phyloP scores from a whole-genome alignment of 2,888 invertebrate species.

The Ennomos fuscantarius region DNA sequence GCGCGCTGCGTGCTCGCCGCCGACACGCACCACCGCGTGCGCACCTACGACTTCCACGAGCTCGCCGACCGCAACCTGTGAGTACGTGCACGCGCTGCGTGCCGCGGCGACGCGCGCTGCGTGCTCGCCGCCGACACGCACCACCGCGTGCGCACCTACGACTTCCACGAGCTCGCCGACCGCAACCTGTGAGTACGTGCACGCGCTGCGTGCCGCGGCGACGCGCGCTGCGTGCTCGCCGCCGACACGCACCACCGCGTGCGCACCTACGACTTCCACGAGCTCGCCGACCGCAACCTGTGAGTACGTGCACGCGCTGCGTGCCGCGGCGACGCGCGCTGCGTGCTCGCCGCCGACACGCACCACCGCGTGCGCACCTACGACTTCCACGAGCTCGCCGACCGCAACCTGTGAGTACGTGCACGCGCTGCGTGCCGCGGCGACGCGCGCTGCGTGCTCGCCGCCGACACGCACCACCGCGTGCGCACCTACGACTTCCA shows the following conservation, averaged over 20 bases:
- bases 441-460: slow-evolving; percentile 96
- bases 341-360: slow-evolving; percentile 97
- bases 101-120: slow-evolving; percentile 94
- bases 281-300: slow-evolving; percentile 71
- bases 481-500: slow-evolving; percentile 97
- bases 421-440: slow-evolving; percentile 94
- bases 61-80: slow-evolving; percentile 68
- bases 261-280: slow-evolving; percentile 95
- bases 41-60: slow-evolving; percentile 95
- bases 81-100: slow-evolving; percentile 94
- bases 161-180: slow-evolving; percentile 89
- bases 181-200: slow-evolving; percentile 85
- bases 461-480: slow-evolving; percentile 98
- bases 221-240: slow-evolving; percentile 96
- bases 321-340: slow-evolving; percentile 95
- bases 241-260: slow-evolving; percentile 99
- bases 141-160: slow-evolving; percentile 96
- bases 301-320: slow-evolving; percentile 93
- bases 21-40: slow-evolving; percentile 98
- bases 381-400: slow-evolving; percentile 90
- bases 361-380: slow-evolving; percentile 97
- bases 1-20: slow-evolving; percentile 97
- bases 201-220: slow-evolving; percentile 95
- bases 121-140: slow-evolving; percentile 98
- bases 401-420: slow-evolving; percentile 83